Evolutionary conservation across 2,797 vertebrate species (phyloP).

Genomic region (Enteromius mattozi): DNA sequence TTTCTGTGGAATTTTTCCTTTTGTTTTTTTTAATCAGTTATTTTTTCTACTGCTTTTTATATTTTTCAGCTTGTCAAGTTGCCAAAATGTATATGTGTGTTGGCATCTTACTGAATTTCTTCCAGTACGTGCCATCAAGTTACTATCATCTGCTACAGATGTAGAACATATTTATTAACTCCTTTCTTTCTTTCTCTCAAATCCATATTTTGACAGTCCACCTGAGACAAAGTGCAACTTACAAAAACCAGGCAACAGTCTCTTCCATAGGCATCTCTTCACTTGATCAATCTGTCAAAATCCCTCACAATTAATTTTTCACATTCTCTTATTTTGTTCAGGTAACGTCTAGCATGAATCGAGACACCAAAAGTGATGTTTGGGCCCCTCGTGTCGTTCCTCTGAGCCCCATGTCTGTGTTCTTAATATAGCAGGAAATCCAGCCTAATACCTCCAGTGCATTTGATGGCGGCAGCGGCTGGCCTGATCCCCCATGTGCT

Average conservation of each 20-base stretch:
- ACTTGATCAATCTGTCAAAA: constrained; percentile 27
- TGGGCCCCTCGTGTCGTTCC: neutral
- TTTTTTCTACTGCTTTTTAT: neutral
- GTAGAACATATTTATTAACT: constrained; percentile 3
- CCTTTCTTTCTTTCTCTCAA: constrained; percentile 44
- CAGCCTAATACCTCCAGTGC: constrained; percentile 26
- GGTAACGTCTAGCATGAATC: neutral
- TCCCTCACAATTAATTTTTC: neutral
- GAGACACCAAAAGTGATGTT: neutral
- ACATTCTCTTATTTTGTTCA: neutral
- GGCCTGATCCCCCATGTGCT: constrained; percentile 14
- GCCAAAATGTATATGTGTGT: neutral
- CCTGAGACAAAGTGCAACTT: constrained; percentile 51
- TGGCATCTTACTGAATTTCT: constrained; percentile 34
- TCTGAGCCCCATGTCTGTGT: constrained; percentile 36
- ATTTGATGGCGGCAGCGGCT: constrained; percentile 22
- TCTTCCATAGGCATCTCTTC: constrained; percentile 22
- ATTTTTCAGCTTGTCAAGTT: neutral
- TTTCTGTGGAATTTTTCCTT: neutral
- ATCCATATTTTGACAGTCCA: constrained; percentile 55
- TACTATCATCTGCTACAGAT: constrained; percentile 13
- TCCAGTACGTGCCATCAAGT: constrained; percentile 16
- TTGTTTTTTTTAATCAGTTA: neutral
- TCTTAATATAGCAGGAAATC: constrained; percentile 54
- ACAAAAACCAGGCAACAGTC: constrained; percentile 54